A percentile compares a stretch with the other conserved stretches of the same genome.
Evolutionary conservation across 2,113 vertebrate genomes (phyloP).

Genomic region (Antechinus flavipes): DNA sequence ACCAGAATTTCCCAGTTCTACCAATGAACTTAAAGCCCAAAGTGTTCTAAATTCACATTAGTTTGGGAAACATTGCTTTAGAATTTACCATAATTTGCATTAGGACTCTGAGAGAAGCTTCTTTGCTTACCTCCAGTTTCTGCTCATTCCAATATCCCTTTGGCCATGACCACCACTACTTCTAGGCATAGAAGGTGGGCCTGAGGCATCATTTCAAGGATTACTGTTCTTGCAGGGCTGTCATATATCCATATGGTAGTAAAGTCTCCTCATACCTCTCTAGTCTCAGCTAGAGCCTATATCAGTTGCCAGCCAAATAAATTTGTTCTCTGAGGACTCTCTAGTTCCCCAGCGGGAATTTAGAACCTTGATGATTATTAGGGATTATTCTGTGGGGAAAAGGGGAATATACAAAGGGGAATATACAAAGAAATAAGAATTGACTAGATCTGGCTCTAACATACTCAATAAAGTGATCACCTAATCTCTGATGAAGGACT

Average conservation of each 20-base stretch:
- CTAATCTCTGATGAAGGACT: not conserved
- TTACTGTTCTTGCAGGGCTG: not conserved
- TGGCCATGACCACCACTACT: not conserved
- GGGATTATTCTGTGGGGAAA: slow-evolving; percentile 10
- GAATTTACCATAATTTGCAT: not conserved
- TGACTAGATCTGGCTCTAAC: not conserved
- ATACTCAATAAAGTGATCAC: not conserved
- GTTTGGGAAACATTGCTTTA: not conserved
- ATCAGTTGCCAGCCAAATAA: slow-evolving; percentile 32
- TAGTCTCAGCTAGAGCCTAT: not conserved
- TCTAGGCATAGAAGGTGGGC: not conserved
- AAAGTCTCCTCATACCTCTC: not conserved
- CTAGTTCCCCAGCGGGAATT: not conserved
- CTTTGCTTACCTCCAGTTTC: not conserved
- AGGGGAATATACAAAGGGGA: slow-evolving; percentile 13
- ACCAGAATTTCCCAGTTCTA: not conserved
- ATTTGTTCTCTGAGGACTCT: slow-evolving; percentile 21
- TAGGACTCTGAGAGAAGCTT: not conserved
- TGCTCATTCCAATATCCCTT: not conserved
- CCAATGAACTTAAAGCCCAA: not conserved
- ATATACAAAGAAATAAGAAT: not conserved
- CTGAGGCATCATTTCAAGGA: not conserved
- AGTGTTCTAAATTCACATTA: not conserved
- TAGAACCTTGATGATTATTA: slow-evolving; percentile 11
- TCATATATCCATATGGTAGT: not conserved